These are phyloP conservation scores for Stegana nigrithorax DNA, from an alignment of 2,888 invertebrate species.

Conservation along the genomic window DNA sequence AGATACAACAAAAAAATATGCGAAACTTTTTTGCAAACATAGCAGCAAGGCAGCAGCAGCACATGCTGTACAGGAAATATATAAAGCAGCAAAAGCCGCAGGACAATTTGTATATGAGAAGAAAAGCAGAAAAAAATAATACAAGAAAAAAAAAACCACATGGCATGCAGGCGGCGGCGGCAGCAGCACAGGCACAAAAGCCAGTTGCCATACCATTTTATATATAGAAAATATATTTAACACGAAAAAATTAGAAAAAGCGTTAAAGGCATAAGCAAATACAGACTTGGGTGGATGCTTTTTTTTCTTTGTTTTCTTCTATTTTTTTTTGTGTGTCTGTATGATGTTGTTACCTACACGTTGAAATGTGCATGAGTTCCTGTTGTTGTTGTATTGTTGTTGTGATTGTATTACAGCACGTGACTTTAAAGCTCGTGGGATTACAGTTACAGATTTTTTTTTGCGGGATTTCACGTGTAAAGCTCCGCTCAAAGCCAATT, in stretches of 20 bases:
- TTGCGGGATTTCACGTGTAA: constrained; percentile 16
- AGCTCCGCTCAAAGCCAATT: background rate
- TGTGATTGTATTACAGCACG: background rate
- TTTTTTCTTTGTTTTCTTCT: background rate
- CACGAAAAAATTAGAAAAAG: background rate
- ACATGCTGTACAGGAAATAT: too few species aligned
- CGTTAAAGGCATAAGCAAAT: background rate
- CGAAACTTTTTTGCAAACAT: background rate
- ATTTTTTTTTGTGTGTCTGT: too few species aligned
- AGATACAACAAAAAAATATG: background rate
- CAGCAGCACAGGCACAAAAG: background rate
- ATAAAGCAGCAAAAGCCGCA: background rate
- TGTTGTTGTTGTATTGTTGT: background rate
- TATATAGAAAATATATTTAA: constrained; percentile 9
- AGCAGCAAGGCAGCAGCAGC: too few species aligned
- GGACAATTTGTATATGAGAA: constrained; percentile 6
- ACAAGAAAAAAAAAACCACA: background rate
- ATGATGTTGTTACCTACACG: background rate
- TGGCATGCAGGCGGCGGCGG: background rate
- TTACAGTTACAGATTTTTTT: constrained; percentile 13
- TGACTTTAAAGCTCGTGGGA: constrained; percentile 18
- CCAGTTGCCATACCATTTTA: background rate
- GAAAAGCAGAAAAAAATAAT: background rate
- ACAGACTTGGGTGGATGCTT: background rate
- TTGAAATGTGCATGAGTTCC: too few species aligned